These are phyloP conservation scores for Drosophila aff. DNA, from an alignment of 1,140 invertebrate species.

Conservation along the genomic window DNA sequence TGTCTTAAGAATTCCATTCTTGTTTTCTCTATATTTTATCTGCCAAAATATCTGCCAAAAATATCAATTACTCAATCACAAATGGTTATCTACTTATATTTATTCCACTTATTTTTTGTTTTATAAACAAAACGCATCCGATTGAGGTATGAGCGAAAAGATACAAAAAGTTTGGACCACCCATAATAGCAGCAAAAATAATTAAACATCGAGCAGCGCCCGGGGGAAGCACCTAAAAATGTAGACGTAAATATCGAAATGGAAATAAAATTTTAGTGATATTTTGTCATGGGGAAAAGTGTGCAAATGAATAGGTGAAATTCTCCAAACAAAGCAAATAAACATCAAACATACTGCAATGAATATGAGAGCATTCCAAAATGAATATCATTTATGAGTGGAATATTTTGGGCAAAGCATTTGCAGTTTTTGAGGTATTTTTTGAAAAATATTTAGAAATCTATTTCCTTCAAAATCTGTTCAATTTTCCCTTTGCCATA, in stretches of 20 bases:
- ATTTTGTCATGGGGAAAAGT: constrained; percentile 22
- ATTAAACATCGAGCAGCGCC: neutral
- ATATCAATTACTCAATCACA: constrained; percentile 55
- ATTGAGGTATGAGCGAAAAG: constrained; percentile 43
- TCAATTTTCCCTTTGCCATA: neutral
- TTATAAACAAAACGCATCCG: constrained; percentile 58
- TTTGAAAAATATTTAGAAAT: neutral
- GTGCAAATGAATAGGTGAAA: neutral
- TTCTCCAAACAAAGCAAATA: constrained; percentile 6
- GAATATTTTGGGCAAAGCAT: neutral
- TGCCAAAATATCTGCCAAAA: constrained; percentile 37
- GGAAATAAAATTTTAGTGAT: constrained; percentile 47
- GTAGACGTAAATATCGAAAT: neutral
- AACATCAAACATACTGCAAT: constrained; percentile 28
- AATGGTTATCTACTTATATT: constrained; percentile 34
- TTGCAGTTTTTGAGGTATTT: neutral
- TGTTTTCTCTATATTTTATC: neutral
- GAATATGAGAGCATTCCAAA: neutral
- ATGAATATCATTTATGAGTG: constrained; percentile 1
- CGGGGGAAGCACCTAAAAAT: constrained; percentile 13
- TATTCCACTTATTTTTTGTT: constrained; percentile 10
- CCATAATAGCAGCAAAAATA: constrained; percentile 23
- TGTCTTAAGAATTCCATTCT: neutral
- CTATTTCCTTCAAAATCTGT: neutral
- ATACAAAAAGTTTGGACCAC: constrained; percentile 47